Evolutionary conservation across 2,113 vertebrate genomes (phyloP).

Genomic region (Microtus richardsoni): DNA sequence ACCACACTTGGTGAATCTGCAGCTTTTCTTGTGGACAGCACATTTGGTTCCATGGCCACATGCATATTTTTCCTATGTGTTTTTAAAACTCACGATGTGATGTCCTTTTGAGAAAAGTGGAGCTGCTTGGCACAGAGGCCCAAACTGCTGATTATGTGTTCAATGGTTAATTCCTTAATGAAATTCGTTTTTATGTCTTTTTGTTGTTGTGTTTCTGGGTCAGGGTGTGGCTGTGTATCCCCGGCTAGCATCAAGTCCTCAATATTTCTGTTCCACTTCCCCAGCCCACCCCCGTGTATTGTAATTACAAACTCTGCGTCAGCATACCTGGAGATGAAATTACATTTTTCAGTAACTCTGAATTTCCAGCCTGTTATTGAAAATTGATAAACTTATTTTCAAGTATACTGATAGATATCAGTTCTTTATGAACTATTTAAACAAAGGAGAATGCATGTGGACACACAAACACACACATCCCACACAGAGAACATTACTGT

Average conservation of each 20-base stretch:
- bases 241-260: neutral
- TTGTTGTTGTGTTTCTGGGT: neutral
- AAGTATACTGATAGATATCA: neutral
- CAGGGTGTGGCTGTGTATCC: neutral
- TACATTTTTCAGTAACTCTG: neutral
- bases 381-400: neutral
- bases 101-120: neutral
- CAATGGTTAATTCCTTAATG: neutral
- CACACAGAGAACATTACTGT: neutral
- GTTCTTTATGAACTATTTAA: neutral
- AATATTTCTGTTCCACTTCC: neutral
- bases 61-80: neutral
- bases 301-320: neutral
- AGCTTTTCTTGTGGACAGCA: neutral
- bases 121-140: neutral
- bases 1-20: neutral
- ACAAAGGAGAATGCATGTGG: neutral
- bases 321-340: neutral
- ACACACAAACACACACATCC: neutral
- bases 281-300: rapidly evolving
- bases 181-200: neutral
- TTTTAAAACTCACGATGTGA: neutral
- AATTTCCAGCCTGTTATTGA: neutral
- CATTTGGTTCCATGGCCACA: neutral
- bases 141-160: neutral